A percentile compares a stretch with the other conserved stretches of the same genome.
phyloP scores from a whole-genome alignment of 64 coral and sea anemone species.

The Porites australiensis region DNA sequence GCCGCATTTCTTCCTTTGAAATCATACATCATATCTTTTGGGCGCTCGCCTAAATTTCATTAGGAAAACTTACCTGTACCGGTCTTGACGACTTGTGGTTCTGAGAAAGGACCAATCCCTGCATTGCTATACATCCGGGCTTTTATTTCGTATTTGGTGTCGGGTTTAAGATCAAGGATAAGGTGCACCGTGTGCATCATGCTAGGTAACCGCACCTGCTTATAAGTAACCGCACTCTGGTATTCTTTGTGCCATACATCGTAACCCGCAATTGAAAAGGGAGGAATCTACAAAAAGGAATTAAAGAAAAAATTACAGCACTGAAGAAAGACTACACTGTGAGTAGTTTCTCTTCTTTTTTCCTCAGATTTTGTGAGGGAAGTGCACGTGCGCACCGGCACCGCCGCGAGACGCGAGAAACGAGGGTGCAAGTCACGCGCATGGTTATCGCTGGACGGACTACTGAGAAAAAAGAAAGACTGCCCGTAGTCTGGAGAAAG shows the following conservation, averaged over 20 bases:
- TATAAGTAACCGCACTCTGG: slow-evolving; percentile 12
- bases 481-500: too few relatives aligned
- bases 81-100: slow-evolving; percentile 54
- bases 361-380: too few relatives aligned
- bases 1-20: too few relatives aligned
- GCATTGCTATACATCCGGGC: slow-evolving; percentile 94
- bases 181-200: slow-evolving; percentile 54
- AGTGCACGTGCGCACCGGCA: too few relatives aligned
- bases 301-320: neutral
- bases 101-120: slow-evolving; percentile 83
- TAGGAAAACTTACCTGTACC: slow-evolving; percentile 42
- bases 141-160: slow-evolving; percentile 76
- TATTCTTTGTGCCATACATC: slow-evolving; percentile 69
- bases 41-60: neutral
- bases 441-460: too few relatives aligned
- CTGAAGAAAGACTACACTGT: too few relatives aligned
- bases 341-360: too few relatives aligned
- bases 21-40: too few relatives aligned
- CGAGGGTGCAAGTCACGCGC: too few relatives aligned
- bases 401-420: too few relatives aligned
- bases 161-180: slow-evolving; percentile 59
- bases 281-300: slow-evolving; percentile 50
- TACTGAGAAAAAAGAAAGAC: too few relatives aligned
- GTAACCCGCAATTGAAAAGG: slow-evolving; percentile 65
- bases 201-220: slow-evolving; percentile 1